Base-by-base conservation (phyloP, 2,113 vertebrate genomes). In the Alouatta palliata region DNA sequence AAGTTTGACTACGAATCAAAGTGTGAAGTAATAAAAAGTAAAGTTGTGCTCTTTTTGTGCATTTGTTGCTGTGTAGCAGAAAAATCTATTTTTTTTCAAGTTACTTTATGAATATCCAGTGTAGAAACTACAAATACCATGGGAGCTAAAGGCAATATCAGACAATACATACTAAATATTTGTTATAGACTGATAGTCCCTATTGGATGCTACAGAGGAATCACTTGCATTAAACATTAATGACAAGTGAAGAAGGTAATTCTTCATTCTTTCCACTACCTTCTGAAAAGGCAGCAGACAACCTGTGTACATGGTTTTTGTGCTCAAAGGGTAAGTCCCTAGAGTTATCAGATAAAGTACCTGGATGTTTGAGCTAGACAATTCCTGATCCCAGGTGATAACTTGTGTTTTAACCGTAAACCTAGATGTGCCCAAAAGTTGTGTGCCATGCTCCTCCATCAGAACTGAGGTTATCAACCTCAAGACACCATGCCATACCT, bases 331-430 rank as follows among this genome's bases (percentile, higher is more conserved):
- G 8, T 90, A 16, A 21, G 10, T 84, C 14, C 30, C 70, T 19
- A 5, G 8, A 92, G 43, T 45, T 52, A 1, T 27, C 35, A 47
- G 58, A 95, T 71, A 47, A 49, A 43, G 43, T 68, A 52, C 0
- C 56, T 10, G 6, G 35, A n/a, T 54, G 27, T 17, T 32, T 97
- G 93, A 97, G 76, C 96, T 97, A 97, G 87, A 52, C 93, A 87
- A 81, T 0, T 47, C 45, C 52, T 75, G 47, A 70, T 0, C 7
- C 27, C 37, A 32, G 8, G 35, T 21, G 47, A 19, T 54, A 8
- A 27, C 35, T 47, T 49, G 13, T 84, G 23, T 79, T 93, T 87
- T 40, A 83, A 49, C 9, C 70, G 61, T 86, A 71, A 96, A 11
- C 16, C 30, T 73, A 35, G 23, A 66, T 93, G 56, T 84, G 70